These are phyloP conservation scores for Dascyllus trimaculatus DNA, from an alignment of 2,113 vertebrate species.

Conservation along the genomic window DNA sequence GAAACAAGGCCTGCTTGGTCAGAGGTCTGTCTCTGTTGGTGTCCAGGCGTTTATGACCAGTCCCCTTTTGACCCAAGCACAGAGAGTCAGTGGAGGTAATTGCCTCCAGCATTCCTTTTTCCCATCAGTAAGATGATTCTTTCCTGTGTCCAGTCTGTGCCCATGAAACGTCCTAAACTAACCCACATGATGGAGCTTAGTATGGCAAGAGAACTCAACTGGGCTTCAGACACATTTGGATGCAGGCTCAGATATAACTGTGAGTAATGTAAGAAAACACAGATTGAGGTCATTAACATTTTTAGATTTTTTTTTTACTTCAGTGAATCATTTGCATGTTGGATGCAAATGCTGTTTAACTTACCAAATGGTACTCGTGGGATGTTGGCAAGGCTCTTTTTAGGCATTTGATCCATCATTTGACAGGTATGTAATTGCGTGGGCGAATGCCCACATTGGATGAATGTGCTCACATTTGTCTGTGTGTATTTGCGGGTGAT, in stretches of 20 bases:
- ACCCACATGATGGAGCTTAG: slow-evolving; percentile 16
- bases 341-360: neutral
- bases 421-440: slow-evolving; percentile 41
- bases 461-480: slow-evolving; percentile 21
- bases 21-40: slow-evolving; percentile 78
- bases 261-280: slow-evolving; percentile 1
- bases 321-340: slow-evolving; percentile 1
- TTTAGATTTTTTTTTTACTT: neutral
- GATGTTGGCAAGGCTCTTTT: slow-evolving; percentile 25
- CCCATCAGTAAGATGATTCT: slow-evolving; percentile 57
- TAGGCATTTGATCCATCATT: neutral
- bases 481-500: slow-evolving; percentile 25
- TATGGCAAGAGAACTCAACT: neutral
- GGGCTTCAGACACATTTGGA: neutral
- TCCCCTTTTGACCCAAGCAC: slow-evolving; percentile 73
- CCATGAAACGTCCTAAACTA: slow-evolving; percentile 31
- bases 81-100: slow-evolving; percentile 57
- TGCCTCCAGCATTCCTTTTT: slow-evolving; percentile 67
- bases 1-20: slow-evolving; percentile 72
- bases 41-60: slow-evolving; percentile 72
- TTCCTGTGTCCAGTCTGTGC: slow-evolving; percentile 36
- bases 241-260: neutral
- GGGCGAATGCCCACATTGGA: neutral
- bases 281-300: neutral
- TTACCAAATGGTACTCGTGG: neutral